These are phyloP conservation scores for Bradypodion ventrale DNA, from an alignment of 2,797 vertebrate species.

Conservation along the genomic window DNA sequence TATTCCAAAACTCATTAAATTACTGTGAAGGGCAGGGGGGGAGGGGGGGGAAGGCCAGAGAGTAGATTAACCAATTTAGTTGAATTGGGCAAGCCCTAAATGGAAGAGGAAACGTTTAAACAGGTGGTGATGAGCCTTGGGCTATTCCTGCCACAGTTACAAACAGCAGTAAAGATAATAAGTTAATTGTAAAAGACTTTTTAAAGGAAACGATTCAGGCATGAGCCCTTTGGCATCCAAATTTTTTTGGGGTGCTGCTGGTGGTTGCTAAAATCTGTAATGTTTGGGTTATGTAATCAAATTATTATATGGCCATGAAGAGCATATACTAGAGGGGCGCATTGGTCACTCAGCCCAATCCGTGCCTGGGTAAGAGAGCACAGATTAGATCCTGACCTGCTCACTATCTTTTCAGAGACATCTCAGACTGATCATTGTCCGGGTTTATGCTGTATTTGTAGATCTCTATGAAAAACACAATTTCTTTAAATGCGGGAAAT, in stretches of 20 bases:
- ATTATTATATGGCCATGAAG: not conserved
- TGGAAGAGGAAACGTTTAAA: slow-evolving; percentile 17
- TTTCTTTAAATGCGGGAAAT: too few species aligned
- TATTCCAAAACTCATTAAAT: slow-evolving; percentile 32
- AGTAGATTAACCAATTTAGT: not conserved
- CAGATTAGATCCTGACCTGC: too few species aligned
- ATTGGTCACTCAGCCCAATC: too few species aligned
- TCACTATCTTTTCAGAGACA: too few species aligned
- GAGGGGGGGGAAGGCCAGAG: too few species aligned
- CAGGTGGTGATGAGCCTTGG: not conserved
- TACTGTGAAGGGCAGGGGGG: slow-evolving; percentile 19
- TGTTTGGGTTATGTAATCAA: slow-evolving; percentile 44
- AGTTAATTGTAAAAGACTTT: slow-evolving; percentile 22
- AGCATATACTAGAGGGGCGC: too few species aligned
- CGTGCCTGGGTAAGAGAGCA: too few species aligned
- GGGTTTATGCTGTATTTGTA: too few species aligned
- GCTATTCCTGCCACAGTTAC: slow-evolving; percentile 13
- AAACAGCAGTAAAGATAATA: slow-evolving; percentile 28
- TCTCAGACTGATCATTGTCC: too few species aligned
- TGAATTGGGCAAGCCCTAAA: slow-evolving; percentile 30
- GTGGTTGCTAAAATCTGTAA: not conserved
- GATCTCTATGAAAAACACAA: too few species aligned
- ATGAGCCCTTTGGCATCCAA: slow-evolving; percentile 1
- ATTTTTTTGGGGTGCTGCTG: not conserved
- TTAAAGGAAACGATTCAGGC: slow-evolving; percentile 31